Conservation (phyloP, 2,888 invertebrate genomes). For the Scaptodrosophila latifasciaeformis region DNA sequence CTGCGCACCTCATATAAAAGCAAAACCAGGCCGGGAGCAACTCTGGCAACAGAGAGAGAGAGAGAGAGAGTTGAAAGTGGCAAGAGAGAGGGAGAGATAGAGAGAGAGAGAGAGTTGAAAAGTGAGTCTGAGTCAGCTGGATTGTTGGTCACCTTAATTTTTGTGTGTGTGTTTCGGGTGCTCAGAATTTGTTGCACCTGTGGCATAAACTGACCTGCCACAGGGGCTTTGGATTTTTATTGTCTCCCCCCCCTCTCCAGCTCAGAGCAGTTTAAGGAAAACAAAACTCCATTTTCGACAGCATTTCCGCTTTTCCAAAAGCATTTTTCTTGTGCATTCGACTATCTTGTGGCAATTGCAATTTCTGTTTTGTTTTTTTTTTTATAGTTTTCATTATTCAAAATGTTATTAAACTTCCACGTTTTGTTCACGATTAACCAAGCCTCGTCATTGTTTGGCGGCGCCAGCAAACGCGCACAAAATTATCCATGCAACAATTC, state of each 20-base stretch:
- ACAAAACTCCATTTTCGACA: constrained; percentile 43
- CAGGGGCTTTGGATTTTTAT: no score
- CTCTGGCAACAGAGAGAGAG: neutral
- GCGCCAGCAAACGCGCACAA: constrained; percentile 15
- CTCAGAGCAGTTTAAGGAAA: constrained; percentile 61
- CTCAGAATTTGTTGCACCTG: no score
- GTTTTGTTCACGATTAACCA: constrained; percentile 41
- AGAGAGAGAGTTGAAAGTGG: no score
- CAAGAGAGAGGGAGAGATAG: constrained; percentile 6
- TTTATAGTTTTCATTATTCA: constrained; percentile 44
- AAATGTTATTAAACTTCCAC: constrained; percentile 66
- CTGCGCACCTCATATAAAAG: constrained; percentile 62
- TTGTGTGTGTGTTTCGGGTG: no score
- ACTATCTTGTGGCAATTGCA: no score
- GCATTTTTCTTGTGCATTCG: constrained; percentile 51
- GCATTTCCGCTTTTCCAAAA: constrained; percentile 59
- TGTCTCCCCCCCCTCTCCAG: no score
- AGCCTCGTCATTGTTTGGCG: constrained; percentile 16
- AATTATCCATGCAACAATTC: constrained; percentile 39
- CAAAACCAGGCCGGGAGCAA: constrained; percentile 19
- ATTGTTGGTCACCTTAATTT: no score
- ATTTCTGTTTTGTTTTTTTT: constrained; percentile 35
- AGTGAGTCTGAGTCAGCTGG: constrained; percentile 45
- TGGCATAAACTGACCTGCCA: no score
- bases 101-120: constrained; percentile 20